These are phyloP conservation scores for Amphipyra berbera DNA, from an alignment of 2,888 invertebrate species.

Conservation along the genomic window DNA sequence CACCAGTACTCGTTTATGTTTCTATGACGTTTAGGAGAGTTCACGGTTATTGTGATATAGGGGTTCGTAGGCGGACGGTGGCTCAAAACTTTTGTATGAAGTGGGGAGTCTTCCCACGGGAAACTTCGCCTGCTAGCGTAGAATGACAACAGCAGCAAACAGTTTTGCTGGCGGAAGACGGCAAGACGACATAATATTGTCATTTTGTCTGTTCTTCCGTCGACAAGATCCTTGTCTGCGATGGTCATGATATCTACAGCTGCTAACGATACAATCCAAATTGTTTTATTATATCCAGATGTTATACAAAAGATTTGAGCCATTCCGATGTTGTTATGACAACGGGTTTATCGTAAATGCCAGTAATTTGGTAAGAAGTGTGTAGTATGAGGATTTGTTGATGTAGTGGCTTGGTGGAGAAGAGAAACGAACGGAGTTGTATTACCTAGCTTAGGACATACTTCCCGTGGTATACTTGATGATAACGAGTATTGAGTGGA, in stretches of 20 bases:
- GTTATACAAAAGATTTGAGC: conserved; percentile 35
- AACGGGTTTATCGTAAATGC: conserved; percentile 54
- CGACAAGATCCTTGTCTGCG: too few species aligned
- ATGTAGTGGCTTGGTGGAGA: conserved; percentile 2
- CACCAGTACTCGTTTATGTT: conserved; percentile 63
- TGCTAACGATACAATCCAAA: background rate
- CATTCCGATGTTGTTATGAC: conserved; percentile 38
- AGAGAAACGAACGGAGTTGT: background rate
- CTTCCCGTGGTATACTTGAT: conserved; percentile 5
- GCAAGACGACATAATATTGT: too few species aligned
- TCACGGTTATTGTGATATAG: conserved; percentile 67
- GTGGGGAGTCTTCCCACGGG: background rate
- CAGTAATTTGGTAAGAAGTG: conserved; percentile 31
- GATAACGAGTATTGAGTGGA: conserved; percentile 12
- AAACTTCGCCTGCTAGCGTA: too few species aligned
- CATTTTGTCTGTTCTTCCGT: too few species aligned
- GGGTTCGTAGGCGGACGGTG: conserved; percentile 54
- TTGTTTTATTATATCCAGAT: conserved; percentile 12
- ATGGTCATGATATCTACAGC: too few species aligned
- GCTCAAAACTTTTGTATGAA: conserved; percentile 52
- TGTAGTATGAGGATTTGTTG: conserved; percentile 7
- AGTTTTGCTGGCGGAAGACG: too few species aligned
- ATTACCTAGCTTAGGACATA: conserved; percentile 32
- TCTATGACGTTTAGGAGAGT: conserved; percentile 76
- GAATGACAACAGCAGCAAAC: too few species aligned